Percentiles rank a stretch among this genome's conserved stretches.
Evolutionary conservation across 2,888 invertebrate genomes (phyloP).

Genomic region (Chloroclysta siterata): DNA sequence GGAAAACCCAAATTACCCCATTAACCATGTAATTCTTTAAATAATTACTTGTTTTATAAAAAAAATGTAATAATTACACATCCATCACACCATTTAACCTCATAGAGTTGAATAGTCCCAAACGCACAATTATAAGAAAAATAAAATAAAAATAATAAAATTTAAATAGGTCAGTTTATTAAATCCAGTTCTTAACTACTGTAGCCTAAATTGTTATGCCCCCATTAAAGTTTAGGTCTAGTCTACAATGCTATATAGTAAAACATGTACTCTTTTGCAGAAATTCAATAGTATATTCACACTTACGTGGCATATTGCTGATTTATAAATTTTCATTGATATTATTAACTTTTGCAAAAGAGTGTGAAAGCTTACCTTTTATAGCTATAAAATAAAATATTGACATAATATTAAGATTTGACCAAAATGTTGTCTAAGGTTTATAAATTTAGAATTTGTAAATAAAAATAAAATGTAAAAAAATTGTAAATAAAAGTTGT

Average conservation of each 20-base stretch:
- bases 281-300: constrained; percentile 19
- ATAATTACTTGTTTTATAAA: too few species aligned
- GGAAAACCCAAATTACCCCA: not conserved
- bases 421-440: constrained; percentile 81
- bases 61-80: too few species aligned
- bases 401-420: constrained; percentile 78
- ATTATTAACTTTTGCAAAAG: constrained; percentile 44
- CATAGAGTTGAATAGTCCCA: constrained; percentile 14
- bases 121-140: constrained; percentile 45
- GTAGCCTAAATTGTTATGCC: constrained; percentile 57
- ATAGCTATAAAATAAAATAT: constrained; percentile 48
- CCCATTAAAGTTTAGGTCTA: constrained; percentile 52
- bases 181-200: constrained; percentile 44
- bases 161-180: constrained; percentile 22
- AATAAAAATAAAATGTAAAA: constrained; percentile 63
- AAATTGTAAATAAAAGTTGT: constrained; percentile 76
- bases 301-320: constrained; percentile 9
- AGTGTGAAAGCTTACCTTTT: constrained; percentile 54
- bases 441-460: constrained; percentile 59
- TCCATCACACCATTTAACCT: not conserved
- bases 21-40: too few species aligned
- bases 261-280: constrained; percentile 29
- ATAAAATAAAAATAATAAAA: not conserved
- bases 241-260: constrained; percentile 57
- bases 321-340: constrained; percentile 1